Base-by-base conservation (phyloP, 2,113 vertebrate genomes). In the Haplochromis vanheusdeni region DNA sequence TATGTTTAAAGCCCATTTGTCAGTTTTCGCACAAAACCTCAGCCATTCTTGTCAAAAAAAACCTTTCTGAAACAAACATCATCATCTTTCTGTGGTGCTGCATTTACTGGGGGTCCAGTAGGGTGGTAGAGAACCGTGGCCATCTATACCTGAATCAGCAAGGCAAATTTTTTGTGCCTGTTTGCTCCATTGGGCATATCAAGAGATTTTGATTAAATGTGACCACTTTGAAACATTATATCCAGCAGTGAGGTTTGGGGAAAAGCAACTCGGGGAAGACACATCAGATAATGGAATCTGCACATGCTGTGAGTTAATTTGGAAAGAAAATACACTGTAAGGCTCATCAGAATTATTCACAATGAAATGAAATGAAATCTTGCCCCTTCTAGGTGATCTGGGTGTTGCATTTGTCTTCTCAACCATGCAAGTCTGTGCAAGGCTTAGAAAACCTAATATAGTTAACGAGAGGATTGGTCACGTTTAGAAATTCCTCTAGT, bases 171-270 rank as follows among this genome's bases (percentile, higher is more conserved):
- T 77, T 77, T 19, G 26, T 49, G 42, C 26, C 70, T 49, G 42
- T n/a, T 49, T 31, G 73, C 10, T 77, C 73, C 73, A 54, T 51
- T 84, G 40, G 95, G 95, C 88, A 93, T 93, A 96, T 97, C 93
- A 95, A 95, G 93, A 94, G 93, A 91, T 93, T 96, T 93, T 94
- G 89, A 73, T 84, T 95, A 94, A 95, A 91, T 91, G 86, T 49
- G 33, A 91, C 88, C 87, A 88, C 90, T n/a, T 28, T 81, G 85
- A 84, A 87, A 82, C 65, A 58, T n/a, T n/a, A n/a, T 40, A 83
- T 84, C 85, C 83, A 85, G 47, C 33, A 45, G 77, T 35, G 83
- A 85, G 51, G 79, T 65, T 21, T 75, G 0, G 35, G 49, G 65
- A 85, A 82, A 87, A 1, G 49, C 6, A 8, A 56, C 70, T 60